A percentile compares a stretch with the other conserved stretches of the same genome.
Conservation (phyloP, 1,140 invertebrate species). For the Aphaenogaster ashmeadi region DNA sequence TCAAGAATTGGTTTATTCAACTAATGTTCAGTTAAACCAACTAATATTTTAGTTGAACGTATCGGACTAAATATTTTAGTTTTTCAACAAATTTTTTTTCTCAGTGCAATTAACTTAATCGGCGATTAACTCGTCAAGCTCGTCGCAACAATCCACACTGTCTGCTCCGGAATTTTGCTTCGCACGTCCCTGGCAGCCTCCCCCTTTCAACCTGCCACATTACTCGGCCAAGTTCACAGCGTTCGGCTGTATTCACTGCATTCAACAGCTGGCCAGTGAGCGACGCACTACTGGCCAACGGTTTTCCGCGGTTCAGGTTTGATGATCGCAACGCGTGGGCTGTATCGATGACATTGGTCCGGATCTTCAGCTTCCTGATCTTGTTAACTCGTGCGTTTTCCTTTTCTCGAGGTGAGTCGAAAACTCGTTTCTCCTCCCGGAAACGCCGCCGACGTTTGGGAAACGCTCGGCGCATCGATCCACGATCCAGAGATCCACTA, state of each 20-base stretch:
- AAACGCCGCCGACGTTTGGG: background rate
- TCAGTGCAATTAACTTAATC: background rate
- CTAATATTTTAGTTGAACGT: too few relatives aligned
- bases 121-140: background rate
- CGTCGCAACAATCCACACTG: background rate
- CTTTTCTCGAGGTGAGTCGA: background rate
- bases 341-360: background rate
- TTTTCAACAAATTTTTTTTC: too few relatives aligned
- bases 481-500: background rate
- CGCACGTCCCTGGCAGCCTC: background rate
- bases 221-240: constrained; percentile 20
- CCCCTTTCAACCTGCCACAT: background rate
- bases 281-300: background rate
- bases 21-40: too few relatives aligned
- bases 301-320: background rate
- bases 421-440: background rate
- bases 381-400: background rate
- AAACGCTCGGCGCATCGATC: background rate
- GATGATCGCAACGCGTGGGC: background rate
- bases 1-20: too few relatives aligned
- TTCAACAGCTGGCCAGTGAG: background rate
- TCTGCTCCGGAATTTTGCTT: background rate
- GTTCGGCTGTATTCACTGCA: background rate
- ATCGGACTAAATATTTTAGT: too few relatives aligned
- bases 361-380: background rate